Evolutionary conservation across 92 coral and sea anemone genomes (phyloP), one percentile per base, ranked within the genome.

Genomic region (Muricea muricata): DNA sequence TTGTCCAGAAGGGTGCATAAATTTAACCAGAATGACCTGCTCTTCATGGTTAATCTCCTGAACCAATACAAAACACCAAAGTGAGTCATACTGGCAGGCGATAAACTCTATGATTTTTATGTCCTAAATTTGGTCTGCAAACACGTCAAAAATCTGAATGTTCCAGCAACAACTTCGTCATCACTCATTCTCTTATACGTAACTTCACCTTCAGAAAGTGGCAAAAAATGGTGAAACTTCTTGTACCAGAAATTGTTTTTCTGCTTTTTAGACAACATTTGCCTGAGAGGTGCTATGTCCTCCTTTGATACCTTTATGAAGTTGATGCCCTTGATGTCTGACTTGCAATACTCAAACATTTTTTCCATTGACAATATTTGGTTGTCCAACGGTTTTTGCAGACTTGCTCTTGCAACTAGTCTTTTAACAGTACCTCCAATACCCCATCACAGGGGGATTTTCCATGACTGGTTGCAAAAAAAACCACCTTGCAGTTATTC

Each of bases 271-370:
- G 28, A 28, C 85, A 80, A 37, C 76, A 63, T 60, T 23, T 50
- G 55, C 60, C 85, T 81, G 39, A 81, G 65, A 23, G 65, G 61
- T 48, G 13, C 45, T 78, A 81, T 66, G 65, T 66, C 66, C 46
- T 41, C 78, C 47, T 71, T 73, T 68, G 37, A 45, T n/a, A 81
- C 65, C 56, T 66, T 41, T 40, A 73, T 39, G 48, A 67, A 70
- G 14, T 81, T 55, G 35, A 81, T 47, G 47, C 86, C 78, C 78
- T 81, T 66, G 24, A 81, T 73, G 41, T 20, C 28, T 20, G 52
- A 54, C 42, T 66, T 29, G 40, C 86, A 81, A 73, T 81, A 81
- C 86, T 81, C 78, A 46, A 81, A 67, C 73, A 81, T 73, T 81
- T 34, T 73, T 41, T 81, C 75, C 77, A 70, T 70, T 21, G 76